These are phyloP conservation scores for Ephydatia muelleri DNA, from an alignment of 37 sponge, comb jelly and placozoan genomes.

Conservation along the genomic window DNA sequence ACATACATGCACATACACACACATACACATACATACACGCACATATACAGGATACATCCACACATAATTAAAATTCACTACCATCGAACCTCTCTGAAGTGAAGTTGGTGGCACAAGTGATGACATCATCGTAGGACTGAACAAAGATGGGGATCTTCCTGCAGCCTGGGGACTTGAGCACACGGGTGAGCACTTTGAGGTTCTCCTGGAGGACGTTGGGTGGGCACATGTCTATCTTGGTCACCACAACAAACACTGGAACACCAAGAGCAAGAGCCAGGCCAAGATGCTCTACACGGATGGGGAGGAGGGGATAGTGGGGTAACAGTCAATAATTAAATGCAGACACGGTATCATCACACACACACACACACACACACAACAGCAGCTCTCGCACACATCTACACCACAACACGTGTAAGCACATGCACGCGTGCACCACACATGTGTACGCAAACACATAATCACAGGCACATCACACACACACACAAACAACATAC, in stretches of 20 bases:
- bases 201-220: slow-evolving; percentile 96
- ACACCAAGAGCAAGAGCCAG: slow-evolving; percentile 95
- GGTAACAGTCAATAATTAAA: neutral
- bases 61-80: neutral
- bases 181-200: slow-evolving; percentile 84
- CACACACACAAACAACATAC: neutral
- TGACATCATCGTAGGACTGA: slow-evolving; percentile 88
- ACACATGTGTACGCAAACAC: neutral
- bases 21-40: slow-evolving; percentile 4
- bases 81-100: slow-evolving; percentile 83
- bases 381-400: neutral
- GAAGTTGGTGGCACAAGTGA: slow-evolving; percentile 95
- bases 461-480: neutral
- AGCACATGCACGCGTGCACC: neutral
- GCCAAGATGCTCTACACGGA: slow-evolving; percentile 86
- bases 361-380: neutral
- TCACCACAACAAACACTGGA: slow-evolving; percentile 98
- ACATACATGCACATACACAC: slow-evolving; percentile 9
- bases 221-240: slow-evolving; percentile 99
- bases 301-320: neutral
- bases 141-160: slow-evolving; percentile 96
- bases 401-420: neutral
- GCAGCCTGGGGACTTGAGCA: slow-evolving; percentile 98
- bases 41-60: neutral
- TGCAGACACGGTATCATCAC: too few relatives aligned